phyloP scores from a whole-genome alignment of 2,888 invertebrate species.

The Saturnia pavonia region DNA sequence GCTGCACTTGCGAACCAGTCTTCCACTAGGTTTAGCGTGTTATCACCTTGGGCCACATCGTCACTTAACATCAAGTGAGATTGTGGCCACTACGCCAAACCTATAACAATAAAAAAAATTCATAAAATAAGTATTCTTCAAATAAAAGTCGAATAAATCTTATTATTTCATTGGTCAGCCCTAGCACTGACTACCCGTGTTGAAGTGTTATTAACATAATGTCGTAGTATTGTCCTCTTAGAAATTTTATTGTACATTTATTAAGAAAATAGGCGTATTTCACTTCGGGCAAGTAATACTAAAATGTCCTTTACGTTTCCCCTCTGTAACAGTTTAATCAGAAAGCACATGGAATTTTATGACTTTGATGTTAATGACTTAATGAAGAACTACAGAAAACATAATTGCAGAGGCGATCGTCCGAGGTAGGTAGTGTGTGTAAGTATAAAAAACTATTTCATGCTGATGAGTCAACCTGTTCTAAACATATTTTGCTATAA shows the following conservation, averaged over 20 bases:
- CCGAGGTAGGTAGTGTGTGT: background rate
- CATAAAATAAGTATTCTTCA: no score
- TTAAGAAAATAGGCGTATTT: constrained; percentile 32
- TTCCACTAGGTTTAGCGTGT: no score
- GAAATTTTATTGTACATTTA: constrained; percentile 28
- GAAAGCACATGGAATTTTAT: background rate
- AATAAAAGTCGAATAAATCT: background rate
- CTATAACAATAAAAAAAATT: no score
- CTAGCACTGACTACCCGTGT: constrained; percentile 17
- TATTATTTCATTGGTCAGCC: constrained; percentile 9
- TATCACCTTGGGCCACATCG: no score
- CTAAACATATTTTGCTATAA: background rate
- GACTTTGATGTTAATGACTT: background rate
- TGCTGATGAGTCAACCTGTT: background rate
- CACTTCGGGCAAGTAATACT: constrained; percentile 32
- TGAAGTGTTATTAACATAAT: constrained; percentile 34
- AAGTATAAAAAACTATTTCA: background rate
- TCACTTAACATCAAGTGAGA: no score
- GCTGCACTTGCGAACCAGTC: no score
- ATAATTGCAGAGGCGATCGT: background rate
- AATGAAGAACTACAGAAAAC: background rate
- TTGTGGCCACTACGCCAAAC: no score
- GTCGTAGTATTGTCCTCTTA: constrained; percentile 24
- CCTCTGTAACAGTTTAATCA: background rate
- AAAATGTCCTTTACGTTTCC: constrained; percentile 27